Base-by-base conservation (phyloP, 2,113 vertebrate species). In the Otocyon megalotis region DNA sequence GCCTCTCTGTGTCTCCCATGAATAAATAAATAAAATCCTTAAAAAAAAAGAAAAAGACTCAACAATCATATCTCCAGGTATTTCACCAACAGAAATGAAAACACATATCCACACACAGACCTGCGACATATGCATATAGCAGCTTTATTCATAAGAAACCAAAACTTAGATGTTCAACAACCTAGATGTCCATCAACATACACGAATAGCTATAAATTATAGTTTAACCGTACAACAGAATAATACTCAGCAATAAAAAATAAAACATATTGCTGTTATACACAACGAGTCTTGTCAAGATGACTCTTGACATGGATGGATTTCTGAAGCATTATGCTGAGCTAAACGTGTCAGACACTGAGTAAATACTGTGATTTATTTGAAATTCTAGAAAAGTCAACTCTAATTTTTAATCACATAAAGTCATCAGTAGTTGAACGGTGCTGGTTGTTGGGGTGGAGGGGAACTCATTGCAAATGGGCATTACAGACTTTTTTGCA, bases 81-180 rank as follows among this genome's bases (percentile, higher is more conserved):
- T 30, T 85, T 79, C 80, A 26, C 28, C 53, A 65, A 71, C 28
- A 95, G 71, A 81, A 89, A 86, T n/a, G 26, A 92, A 92, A 76
- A 37, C 16, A 60, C 30, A 56, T 22, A 28, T 69, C 76, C 7
- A 90, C 32, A 95, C 48, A 62, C 3, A 74, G 37, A 67, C 63
- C n/a, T 90, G 69, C 37, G 10, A 67, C 37, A 5, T 81, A 63
- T 19, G 24, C 32, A 88, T 17, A 93, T 0, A 88, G 76, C 76
- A 85, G 82, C 89, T 97, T 97, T 97, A 94, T 90, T 96, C 53
- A 53, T 43, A 86, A 92, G 0, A 94, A 63, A 76, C 32, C 28
- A 84, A 93, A 92, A 89, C 30, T 53, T n/a, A 84, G 67, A 80
- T 48, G 48, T 48, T 53, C n/a, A 80, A 88, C 58, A 77, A 89